Conservation (phyloP, 2,888 invertebrate species). For the Meteorus colon region DNA sequence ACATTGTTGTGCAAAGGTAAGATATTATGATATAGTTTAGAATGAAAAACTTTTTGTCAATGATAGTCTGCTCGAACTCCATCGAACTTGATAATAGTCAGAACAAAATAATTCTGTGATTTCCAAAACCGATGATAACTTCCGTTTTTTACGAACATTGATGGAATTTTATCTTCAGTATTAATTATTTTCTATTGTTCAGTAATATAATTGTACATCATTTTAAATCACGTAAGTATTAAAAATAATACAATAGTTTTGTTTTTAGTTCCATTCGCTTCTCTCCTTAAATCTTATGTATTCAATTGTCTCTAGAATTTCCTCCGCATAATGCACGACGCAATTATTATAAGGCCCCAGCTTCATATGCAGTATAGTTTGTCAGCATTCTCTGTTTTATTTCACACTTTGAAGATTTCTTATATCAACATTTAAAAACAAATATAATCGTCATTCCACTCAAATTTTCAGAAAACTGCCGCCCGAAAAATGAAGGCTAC, state of each 20-base stretch:
- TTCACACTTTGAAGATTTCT: no score
- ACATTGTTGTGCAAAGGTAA: slow-evolving; percentile 1
- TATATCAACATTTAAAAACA: no score
- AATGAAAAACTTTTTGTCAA: neutral
- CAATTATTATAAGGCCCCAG: no score
- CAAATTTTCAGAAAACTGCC: no score
- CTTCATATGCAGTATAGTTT: no score
- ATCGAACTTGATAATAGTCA: no score
- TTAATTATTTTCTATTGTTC: neutral
- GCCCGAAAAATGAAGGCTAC: no score
- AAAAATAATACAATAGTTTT: neutral
- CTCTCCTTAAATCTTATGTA: neutral
- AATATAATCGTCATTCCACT: no score
- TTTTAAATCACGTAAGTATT: neutral
- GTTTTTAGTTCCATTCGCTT: neutral
- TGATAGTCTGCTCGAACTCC: neutral
- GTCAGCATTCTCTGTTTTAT: no score
- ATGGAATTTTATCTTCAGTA: neutral
- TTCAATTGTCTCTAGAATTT: no score
- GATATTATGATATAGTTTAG: neutral
- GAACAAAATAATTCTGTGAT: no score
- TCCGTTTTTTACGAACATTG: neutral
- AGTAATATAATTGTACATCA: neutral
- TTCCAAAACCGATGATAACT: neutral
- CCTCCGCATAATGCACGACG: no score